Conservation (phyloP, 2,797 vertebrate genomes). For the Eremophila alpestris region DNA sequence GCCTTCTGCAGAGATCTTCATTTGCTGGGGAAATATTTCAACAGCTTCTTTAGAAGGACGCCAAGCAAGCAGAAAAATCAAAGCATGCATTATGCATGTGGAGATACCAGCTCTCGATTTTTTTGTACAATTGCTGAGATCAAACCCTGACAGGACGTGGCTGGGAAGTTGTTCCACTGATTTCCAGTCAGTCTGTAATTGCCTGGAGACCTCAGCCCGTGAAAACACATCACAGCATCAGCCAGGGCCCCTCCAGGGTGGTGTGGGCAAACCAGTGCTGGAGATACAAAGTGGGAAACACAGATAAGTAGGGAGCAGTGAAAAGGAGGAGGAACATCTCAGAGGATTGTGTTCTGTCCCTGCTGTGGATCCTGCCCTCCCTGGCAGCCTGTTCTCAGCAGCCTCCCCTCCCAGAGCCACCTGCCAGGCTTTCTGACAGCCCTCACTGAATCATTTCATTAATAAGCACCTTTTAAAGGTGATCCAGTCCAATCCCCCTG, state of each 20-base stretch:
- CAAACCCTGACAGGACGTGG: background rate
- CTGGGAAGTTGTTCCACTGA: slow-evolving; percentile 3
- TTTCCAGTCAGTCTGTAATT: background rate
- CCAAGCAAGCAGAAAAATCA: slow-evolving; percentile 40
- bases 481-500: background rate
- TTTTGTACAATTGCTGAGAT: slow-evolving; percentile 19
- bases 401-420: background rate
- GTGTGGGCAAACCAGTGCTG: background rate
- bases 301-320: background rate
- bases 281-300: background rate
- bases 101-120: background rate
- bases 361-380: background rate
- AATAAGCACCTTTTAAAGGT: background rate
- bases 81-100: background rate
- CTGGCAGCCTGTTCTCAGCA: background rate
- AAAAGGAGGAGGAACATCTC: background rate
- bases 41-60: background rate
- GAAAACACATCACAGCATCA: background rate
- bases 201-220: background rate
- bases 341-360: background rate
- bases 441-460: background rate
- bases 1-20: background rate
- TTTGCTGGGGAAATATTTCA: background rate
- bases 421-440: background rate
- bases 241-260: background rate